Conservation (phyloP, 2,113 vertebrate genomes). For the Megaceryle torquata region DNA sequence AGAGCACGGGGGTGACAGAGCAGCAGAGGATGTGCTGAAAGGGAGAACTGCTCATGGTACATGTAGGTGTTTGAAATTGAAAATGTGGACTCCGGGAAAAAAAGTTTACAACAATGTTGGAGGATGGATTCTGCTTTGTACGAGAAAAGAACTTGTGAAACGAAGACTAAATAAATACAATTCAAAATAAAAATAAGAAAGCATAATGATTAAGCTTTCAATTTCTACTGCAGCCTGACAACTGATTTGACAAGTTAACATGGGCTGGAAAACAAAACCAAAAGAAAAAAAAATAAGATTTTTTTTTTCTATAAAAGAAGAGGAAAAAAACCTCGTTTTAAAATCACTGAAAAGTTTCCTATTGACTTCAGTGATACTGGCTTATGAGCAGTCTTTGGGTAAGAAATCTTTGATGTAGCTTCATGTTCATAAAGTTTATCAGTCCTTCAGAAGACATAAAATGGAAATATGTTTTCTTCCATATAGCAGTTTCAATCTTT, state of each 20-base stretch:
- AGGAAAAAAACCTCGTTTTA: not conserved
- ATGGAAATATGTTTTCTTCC: not conserved
- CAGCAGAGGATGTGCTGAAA: not conserved
- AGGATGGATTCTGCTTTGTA: not conserved
- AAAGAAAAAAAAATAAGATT: no score
- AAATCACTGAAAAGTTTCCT: not conserved
- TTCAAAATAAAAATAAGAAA: constrained; percentile 15
- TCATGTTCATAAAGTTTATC: not conserved
- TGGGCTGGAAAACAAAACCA: not conserved
- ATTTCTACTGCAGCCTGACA: not conserved
- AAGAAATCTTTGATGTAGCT: not conserved
- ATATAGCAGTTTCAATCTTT: not conserved
- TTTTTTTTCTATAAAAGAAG: not conserved
- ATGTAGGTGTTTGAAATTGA: constrained; percentile 30
- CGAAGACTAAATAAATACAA: not conserved
- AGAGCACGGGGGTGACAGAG: not conserved
- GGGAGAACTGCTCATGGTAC: not conserved
- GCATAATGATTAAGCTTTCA: constrained; percentile 1
- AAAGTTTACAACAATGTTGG: not conserved
- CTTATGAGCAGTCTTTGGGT: not conserved
- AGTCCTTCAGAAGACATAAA: not conserved
- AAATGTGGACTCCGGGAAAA: constrained; percentile 29
- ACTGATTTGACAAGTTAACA: constrained; percentile 5
- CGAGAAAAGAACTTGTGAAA: not conserved
- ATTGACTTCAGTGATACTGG: not conserved